Conservation (phyloP, 2,888 invertebrate species). For the Atethmia centrago region DNA sequence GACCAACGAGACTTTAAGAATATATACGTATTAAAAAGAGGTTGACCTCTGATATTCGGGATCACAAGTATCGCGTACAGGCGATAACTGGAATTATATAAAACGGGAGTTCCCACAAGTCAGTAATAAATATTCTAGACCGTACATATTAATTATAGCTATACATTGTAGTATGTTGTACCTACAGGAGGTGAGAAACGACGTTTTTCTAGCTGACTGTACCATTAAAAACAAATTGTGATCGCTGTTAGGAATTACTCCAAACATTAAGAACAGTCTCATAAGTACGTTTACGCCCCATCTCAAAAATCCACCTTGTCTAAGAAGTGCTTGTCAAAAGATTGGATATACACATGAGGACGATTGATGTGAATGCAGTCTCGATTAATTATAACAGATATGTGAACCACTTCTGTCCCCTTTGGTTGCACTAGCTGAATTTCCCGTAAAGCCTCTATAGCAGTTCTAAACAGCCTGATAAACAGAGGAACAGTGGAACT, state of each 20-base stretch:
- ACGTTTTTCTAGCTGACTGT: not conserved
- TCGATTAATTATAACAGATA: not conserved
- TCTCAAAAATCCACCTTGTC: not conserved
- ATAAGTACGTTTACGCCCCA: not conserved
- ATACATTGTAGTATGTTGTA: not conserved
- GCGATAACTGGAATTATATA: constrained; percentile 1
- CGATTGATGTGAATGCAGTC: not conserved
- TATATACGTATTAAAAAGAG: not conserved
- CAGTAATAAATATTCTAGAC: not conserved
- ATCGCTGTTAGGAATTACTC: not conserved
- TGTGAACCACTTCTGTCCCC: not conserved
- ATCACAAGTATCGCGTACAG: not conserved
- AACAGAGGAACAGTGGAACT: not conserved
- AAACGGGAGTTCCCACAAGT: constrained; percentile 7
- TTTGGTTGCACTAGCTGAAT: not conserved
- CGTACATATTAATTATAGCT: not conserved
- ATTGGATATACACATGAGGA: not conserved
- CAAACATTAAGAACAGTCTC: not conserved
- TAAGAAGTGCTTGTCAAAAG: not conserved
- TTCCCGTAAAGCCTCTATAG: not conserved
- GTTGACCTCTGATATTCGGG: not conserved
- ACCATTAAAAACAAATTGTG: not conserved
- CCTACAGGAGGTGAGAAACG: not conserved
- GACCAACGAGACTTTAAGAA: no score
- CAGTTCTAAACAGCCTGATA: not conserved